phyloP scores from a whole-genome alignment of 2,888 invertebrate genomes.

The Cryptocephalus moraei region DNA sequence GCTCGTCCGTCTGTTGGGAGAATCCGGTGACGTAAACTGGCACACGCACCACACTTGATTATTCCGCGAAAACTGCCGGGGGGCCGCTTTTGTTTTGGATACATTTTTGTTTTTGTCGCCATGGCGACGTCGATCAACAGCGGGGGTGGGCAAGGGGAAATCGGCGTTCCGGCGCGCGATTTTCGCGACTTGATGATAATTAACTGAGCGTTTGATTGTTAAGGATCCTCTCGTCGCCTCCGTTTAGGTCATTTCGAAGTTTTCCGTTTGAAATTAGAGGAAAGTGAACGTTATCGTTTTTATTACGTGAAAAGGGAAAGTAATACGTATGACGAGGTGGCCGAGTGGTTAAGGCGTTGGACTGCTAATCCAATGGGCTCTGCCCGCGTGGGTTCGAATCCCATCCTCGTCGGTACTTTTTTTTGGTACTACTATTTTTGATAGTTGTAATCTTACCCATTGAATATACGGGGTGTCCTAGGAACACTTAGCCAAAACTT shows the following conservation, averaged over 20 bases:
- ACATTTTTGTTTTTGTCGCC: constrained; percentile 13
- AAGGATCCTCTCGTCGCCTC: too few relatives aligned
- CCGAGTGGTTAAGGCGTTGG: constrained; percentile 57
- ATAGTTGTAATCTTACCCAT: too few relatives aligned
- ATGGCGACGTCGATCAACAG: constrained; percentile 8
- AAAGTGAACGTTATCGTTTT: background rate
- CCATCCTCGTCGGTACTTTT: constrained; percentile 40
- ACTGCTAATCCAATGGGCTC: constrained; percentile 56
- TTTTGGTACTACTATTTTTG: background rate
- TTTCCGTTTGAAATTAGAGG: background rate
- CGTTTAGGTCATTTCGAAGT: background rate
- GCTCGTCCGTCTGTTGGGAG: background rate
- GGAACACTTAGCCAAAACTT: too few relatives aligned
- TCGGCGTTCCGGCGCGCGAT: too few relatives aligned
- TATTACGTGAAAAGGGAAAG: background rate
- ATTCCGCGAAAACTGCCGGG: constrained; percentile 9
- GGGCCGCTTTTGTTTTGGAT: constrained; percentile 13
- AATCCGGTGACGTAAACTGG: constrained; percentile 8
- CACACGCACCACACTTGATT: constrained; percentile 15
- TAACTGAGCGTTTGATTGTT: too few relatives aligned
- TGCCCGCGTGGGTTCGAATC: constrained; percentile 57
- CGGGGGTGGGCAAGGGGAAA: background rate
- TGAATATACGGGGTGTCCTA: too few relatives aligned
- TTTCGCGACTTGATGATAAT: too few relatives aligned
- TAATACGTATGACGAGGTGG: constrained; percentile 41